phyloP scores from a whole-genome alignment of 2,113 vertebrate genomes.

The Scomber japonicus region DNA sequence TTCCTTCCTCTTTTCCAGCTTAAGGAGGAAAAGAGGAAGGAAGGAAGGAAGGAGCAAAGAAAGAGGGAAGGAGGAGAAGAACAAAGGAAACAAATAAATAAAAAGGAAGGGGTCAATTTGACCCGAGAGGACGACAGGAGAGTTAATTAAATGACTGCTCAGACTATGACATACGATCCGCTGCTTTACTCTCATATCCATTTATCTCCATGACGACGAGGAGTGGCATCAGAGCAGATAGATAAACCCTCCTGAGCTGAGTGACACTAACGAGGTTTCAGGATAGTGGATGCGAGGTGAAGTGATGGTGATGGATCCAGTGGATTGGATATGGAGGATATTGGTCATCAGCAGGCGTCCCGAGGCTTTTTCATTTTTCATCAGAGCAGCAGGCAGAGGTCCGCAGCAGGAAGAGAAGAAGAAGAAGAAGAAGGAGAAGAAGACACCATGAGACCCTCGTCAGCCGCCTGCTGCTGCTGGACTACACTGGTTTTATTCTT shows the following conservation, averaged over 20 bases:
- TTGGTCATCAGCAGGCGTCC: slow-evolving; percentile 20
- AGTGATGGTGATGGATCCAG: slow-evolving; percentile 48
- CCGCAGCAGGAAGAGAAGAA: slow-evolving; percentile 3
- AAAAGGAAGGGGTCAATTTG: too few species aligned
- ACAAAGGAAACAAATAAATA: too few species aligned
- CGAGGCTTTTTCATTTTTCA: slow-evolving; percentile 46
- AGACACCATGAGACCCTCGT: slow-evolving; percentile 75
- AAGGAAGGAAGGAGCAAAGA: too few species aligned
- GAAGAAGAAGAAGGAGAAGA: too few species aligned
- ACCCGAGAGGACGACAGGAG: too few species aligned
- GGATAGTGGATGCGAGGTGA: slow-evolving; percentile 22
- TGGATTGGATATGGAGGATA: slow-evolving; percentile 40
- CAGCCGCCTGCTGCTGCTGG: slow-evolving; percentile 74
- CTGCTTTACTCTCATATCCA: slow-evolving; percentile 28
- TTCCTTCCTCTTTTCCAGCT: too few species aligned
- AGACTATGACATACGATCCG: slow-evolving; percentile 40
- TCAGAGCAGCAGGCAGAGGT: slow-evolving; percentile 47
- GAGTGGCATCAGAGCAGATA: slow-evolving; percentile 38
- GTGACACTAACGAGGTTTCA: slow-evolving; percentile 62
- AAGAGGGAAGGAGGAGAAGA: too few species aligned
- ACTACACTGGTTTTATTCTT: slow-evolving; percentile 57
- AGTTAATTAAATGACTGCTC: slow-evolving; percentile 51
- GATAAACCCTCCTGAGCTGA: slow-evolving; percentile 35
- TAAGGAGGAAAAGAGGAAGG: too few species aligned
- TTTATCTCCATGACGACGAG: slow-evolving; percentile 15